Evolutionary conservation across 2,888 invertebrate genomes (phyloP).

Genomic region (Ennomos fuscantarius): DNA sequence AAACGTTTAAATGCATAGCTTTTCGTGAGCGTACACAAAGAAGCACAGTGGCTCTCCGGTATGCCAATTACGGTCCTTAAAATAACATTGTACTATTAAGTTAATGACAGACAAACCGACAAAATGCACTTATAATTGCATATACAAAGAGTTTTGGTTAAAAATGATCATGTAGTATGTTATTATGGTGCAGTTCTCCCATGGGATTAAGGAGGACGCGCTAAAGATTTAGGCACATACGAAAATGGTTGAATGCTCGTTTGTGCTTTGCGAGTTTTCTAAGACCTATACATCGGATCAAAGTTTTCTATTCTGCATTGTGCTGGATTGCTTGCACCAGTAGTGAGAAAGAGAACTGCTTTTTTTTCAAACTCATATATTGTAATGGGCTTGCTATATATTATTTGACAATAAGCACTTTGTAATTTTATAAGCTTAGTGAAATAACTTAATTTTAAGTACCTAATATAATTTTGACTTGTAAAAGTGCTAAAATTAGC

Average conservation of each 20-base stretch:
- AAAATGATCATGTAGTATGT: conserved; percentile 76
- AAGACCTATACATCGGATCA: too few relatives aligned
- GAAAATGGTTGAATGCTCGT: background rate
- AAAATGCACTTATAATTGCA: conserved; percentile 84
- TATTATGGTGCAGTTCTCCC: conserved; percentile 63
- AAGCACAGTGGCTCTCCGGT: conserved; percentile 71
- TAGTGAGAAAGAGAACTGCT: too few relatives aligned
- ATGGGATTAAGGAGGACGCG: conserved; percentile 49
- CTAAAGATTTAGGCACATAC: conserved; percentile 3
- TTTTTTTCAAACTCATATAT: too few relatives aligned
- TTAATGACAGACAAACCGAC: conserved; percentile 84
- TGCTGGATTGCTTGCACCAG: too few relatives aligned
- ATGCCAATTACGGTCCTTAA: conserved; percentile 82
- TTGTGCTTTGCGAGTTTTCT: too few relatives aligned
- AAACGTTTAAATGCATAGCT: conserved; percentile 85
- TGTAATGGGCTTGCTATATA: too few relatives aligned
- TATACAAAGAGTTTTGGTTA: conserved; percentile 82
- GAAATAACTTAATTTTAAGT: too few relatives aligned
- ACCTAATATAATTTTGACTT: too few relatives aligned
- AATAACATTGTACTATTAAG: conserved; percentile 85
- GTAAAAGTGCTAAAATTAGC: too few relatives aligned
- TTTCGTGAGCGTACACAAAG: conserved; percentile 77
- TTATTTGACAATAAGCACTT: too few relatives aligned
- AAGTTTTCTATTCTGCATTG: too few relatives aligned
- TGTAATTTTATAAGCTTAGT: too few relatives aligned